Conservation (phyloP, 2,113 vertebrate species). For the Phrynosoma blainvillii region DNA sequence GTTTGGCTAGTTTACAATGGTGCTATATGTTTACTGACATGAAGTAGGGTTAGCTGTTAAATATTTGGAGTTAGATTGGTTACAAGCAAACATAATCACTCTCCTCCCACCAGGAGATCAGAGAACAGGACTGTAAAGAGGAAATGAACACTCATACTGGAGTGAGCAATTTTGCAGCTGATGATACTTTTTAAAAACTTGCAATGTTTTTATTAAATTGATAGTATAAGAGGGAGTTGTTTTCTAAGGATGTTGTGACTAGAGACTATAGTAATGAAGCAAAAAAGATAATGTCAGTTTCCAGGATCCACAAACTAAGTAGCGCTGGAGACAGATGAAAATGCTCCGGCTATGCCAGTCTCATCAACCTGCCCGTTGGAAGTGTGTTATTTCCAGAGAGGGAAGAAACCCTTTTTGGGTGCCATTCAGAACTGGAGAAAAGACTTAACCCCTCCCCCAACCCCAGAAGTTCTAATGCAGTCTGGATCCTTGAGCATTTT, state of each 20-base stretch:
- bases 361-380: neutral
- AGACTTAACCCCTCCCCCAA: neutral
- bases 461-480: neutral
- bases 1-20: neutral
- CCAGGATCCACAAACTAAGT: neutral
- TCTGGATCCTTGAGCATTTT: neutral
- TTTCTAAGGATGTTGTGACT: neutral
- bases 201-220: neutral
- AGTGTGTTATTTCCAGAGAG: neutral
- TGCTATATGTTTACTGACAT: neutral
- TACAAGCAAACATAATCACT: neutral
- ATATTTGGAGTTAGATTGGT: neutral
- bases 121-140: neutral
- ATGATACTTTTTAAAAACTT: too few species aligned
- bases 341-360: neutral
- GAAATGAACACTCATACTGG: too few species aligned
- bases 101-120: too few species aligned
- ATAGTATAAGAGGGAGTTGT: neutral
- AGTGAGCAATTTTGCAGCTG: neutral
- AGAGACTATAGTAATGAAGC: too few species aligned
- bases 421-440: neutral
- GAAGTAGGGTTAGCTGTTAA: neutral
- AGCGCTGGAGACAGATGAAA: neutral
- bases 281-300: too few species aligned
- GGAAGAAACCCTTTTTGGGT: neutral